These are phyloP conservation scores for Megaustenia siamemsis DNA, from an alignment of 2,888 invertebrate genomes.

Conservation along the genomic window DNA sequence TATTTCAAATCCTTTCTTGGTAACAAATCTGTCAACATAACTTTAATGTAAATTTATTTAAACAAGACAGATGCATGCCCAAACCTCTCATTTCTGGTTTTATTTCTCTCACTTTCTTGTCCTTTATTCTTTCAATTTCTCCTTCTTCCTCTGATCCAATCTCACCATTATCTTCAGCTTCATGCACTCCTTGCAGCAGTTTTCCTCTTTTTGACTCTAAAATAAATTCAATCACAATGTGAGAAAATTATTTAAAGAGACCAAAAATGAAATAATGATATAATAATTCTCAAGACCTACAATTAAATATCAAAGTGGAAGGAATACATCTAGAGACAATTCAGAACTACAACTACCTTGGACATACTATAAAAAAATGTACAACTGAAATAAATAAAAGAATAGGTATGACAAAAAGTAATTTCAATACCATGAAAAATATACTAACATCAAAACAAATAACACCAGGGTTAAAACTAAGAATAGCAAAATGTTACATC, in stretches of 20 bases:
- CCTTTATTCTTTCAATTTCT: slow-evolving; percentile 44
- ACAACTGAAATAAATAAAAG: too few species aligned
- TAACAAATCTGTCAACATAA: not conserved
- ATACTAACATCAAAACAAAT: too few species aligned
- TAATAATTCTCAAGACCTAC: too few species aligned
- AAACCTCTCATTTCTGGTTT: slow-evolving; percentile 46
- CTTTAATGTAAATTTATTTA: not conserved
- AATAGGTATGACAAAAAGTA: too few species aligned
- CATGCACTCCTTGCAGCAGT: slow-evolving; percentile 72
- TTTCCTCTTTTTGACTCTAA: slow-evolving; percentile 34
- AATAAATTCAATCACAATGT: not conserved
- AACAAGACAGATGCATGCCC: not conserved
- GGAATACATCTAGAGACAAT: too few species aligned
- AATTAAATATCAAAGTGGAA: too few species aligned
- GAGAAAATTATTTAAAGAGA: not conserved
- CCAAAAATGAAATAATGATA: too few species aligned
- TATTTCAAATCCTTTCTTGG: not conserved
- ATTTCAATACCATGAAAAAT: too few species aligned
- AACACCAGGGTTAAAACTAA: too few species aligned
- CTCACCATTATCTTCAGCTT: slow-evolving; percentile 66
- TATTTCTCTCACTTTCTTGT: slow-evolving; percentile 37
- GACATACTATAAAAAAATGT: too few species aligned
- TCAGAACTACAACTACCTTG: too few species aligned
- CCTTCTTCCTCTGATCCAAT: slow-evolving; percentile 57
- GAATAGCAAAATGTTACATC: too few species aligned